Conservation (phyloP, 2,888 invertebrate species). For the Lacanobia oleracea region DNA sequence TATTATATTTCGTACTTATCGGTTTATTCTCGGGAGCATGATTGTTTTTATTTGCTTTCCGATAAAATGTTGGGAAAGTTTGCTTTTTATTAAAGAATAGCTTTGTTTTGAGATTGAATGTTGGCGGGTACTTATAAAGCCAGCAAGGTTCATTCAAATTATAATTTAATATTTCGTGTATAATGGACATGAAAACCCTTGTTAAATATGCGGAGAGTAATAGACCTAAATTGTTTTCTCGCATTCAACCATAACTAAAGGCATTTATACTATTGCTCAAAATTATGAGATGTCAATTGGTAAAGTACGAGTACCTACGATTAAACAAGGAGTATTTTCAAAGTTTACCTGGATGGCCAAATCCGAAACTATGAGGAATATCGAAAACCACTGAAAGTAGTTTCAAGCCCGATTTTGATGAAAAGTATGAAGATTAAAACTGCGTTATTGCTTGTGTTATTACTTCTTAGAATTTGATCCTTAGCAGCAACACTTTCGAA, state of each 20-base stretch:
- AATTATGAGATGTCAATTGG: conserved; percentile 5
- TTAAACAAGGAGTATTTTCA: too few species aligned
- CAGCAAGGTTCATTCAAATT: conserved; percentile 15
- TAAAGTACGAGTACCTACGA: background rate
- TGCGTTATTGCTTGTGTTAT: too few species aligned
- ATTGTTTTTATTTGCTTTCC: conserved; percentile 23
- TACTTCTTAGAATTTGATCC: too few species aligned
- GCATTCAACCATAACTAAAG: conserved; percentile 21
- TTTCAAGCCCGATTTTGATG: too few species aligned
- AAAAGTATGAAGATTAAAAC: too few species aligned
- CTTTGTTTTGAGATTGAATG: conserved; percentile 8
- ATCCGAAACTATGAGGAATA: too few species aligned
- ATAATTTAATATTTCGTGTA: conserved; percentile 35
- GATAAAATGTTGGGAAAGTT: conserved; percentile 16
- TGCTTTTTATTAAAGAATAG: conserved; percentile 9
- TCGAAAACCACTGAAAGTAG: too few species aligned
- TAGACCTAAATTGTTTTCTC: conserved; percentile 33
- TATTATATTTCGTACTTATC: conserved; percentile 26
- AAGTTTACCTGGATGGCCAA: too few species aligned
- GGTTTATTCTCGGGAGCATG: conserved; percentile 18
- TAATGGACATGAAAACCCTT: conserved; percentile 30
- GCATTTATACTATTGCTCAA: conserved; percentile 7
- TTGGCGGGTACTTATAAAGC: conserved; percentile 10
- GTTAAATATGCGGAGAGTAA: conserved; percentile 30
- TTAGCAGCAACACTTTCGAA: too few species aligned